Conservation (phyloP, 2,797 vertebrate genomes). For the Xenopus petersii region DNA sequence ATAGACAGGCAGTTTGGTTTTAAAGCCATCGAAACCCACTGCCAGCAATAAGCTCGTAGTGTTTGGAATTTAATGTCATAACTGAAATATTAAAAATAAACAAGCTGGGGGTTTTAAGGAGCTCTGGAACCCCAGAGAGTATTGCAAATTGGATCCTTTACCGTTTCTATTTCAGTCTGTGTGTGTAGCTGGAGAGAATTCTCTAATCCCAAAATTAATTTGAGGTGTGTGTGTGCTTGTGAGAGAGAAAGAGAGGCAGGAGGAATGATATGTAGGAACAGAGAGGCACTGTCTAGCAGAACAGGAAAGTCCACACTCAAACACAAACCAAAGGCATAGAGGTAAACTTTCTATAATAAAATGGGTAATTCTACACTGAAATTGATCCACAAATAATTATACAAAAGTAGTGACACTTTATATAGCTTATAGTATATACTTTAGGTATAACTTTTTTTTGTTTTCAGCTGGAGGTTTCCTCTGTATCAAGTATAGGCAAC, state of each 20-base stretch:
- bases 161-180: constrained; percentile 19
- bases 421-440: too few relatives aligned
- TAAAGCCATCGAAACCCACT: background rate
- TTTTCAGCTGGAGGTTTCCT: too few relatives aligned
- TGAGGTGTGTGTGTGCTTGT: constrained; percentile 14
- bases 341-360: too few relatives aligned
- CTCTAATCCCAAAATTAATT: constrained; percentile 34
- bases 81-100: constrained; percentile 26
- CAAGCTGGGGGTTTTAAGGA: constrained; percentile 15
- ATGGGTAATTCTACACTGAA: too few relatives aligned
- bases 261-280: constrained; percentile 25
- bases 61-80: constrained; percentile 6
- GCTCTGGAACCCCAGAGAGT: constrained; percentile 21
- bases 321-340: too few relatives aligned
- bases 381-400: too few relatives aligned
- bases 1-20: constrained; percentile 3
- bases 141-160: constrained; percentile 15
- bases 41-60: constrained; percentile 3
- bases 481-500: too few relatives aligned
- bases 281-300: constrained; percentile 17
- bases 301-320: background rate
- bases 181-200: constrained; percentile 27
- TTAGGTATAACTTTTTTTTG: too few relatives aligned
- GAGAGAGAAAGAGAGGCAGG: constrained; percentile 1
- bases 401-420: too few relatives aligned